Percentiles rank a stretch among this genome's conserved stretches.
phyloP scores from a whole-genome alignment of 2,888 invertebrate genomes.

The Heliconius hortense region DNA sequence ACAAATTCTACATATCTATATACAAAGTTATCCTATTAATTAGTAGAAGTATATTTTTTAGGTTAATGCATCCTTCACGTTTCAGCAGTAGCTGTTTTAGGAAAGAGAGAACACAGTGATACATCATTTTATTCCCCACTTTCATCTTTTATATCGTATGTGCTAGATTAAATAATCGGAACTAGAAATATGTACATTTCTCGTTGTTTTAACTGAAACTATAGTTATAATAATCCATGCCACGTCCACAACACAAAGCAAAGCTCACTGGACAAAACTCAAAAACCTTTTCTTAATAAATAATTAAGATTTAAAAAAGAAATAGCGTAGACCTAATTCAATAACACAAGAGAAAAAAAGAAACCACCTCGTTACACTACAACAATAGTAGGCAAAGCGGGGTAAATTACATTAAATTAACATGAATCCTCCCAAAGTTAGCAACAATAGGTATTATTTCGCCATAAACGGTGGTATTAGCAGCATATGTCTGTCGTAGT shows the following conservation, averaged over 20 bases:
- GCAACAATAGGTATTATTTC: constrained; percentile 55
- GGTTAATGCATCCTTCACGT: too few species aligned
- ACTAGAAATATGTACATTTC: too few species aligned
- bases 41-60: too few species aligned
- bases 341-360: background rate
- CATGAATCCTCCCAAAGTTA: constrained; percentile 34
- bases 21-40: too few species aligned
- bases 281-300: background rate
- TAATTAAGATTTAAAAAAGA: background rate
- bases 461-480: constrained; percentile 51
- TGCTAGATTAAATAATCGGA: background rate
- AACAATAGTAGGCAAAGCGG: background rate
- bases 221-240: background rate
- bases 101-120: too few species aligned
- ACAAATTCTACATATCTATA: too few species aligned
- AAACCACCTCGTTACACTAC: background rate
- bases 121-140: too few species aligned
- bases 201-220: too few species aligned
- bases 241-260: background rate
- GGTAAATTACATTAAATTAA: constrained; percentile 28
- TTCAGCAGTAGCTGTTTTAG: too few species aligned
- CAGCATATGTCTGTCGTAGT: constrained; percentile 61
- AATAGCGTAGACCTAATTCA: background rate
- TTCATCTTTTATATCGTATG: background rate
- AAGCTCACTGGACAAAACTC: too few species aligned